Base-by-base conservation (phyloP, 2,113 vertebrate species). In the Diphyllodes magnificus region DNA sequence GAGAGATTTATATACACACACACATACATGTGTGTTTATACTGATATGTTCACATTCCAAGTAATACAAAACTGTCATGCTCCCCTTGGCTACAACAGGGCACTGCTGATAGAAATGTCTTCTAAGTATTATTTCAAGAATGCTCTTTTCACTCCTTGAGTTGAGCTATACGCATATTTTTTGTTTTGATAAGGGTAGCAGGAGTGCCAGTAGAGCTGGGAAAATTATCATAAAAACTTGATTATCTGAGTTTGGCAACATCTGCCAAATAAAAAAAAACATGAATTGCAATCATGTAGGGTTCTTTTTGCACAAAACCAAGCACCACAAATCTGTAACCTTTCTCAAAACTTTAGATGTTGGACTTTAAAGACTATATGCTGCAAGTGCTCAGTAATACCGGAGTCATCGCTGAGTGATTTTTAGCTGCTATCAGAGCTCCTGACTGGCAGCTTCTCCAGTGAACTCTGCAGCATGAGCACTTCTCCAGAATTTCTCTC, bases 221-320 rank as follows among this genome's bases (percentile, higher is more conserved):
- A 47, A 83, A 54, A 28, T 42, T 28, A 60, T 35, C n/a, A 30
- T 22, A 39, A 56, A 90, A 61, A 27, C 14, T 63, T 51, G 5
- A 18, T 82, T 80, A 66, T 42, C 23, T 70, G 42, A 82, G 21
- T 11, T n/a, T 60, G 23, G 42, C 71, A 82, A 61, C 9, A 59
- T 27, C 54, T 56, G 11, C 28, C 40, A 75, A 63, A 51, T 31
- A 33, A 77, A 65, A 30, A 42, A 44, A 37, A 6, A 6, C 4
- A 56, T 1, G 0, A 33, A 57, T 51, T 75, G 47, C 49, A 47
- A 0, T 76, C 23, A 21, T 0, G 1, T 39, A 23, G 11, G 11
- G 25, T 27, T 69, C 12, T 68, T 77, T 45, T 33, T 86, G 35
- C 25, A 50, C 16, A 54, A 61, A 92, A 49, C 14, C 5, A 21